Evolutionary conservation across 2,888 invertebrate species (phyloP), one percentile per base, ranked within the genome.

Genomic region (Sarcophaga carnaria): DNA sequence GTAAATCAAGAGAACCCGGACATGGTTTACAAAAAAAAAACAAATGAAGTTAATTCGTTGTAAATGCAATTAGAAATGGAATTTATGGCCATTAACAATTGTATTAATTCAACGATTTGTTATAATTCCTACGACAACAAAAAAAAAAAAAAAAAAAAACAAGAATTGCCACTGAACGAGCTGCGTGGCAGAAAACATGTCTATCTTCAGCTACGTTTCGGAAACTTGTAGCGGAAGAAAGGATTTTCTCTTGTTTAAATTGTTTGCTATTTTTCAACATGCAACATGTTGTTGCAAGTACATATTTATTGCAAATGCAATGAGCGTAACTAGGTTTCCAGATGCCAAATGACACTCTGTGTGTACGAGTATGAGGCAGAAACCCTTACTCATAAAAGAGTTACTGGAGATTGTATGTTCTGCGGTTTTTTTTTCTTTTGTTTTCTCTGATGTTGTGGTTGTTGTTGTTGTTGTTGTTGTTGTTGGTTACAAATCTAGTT

Each of bases 201-300:
- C 37, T 37, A 10, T 37, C 37, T 37, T 37, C 37, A 37, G 37
- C 37, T 37, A 8, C 8, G 37, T 37, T 37, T 37, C 8, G 8
- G 8, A 37, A 37, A 37, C 37, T 37, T 37, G 37, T 10, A 37
- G 10, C 37, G 37, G 8, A 37, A 37, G 37, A 8, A 37, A 37
- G 37, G 37, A 8, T 37, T 37, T 37, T 37, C 8, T 10, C 10
- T 54, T 54, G 12, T 4, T 12, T 12, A 54, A 54, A 54, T 14
- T 54, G 12, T 54, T 54, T 14, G 17, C 54, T 17, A 54, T 54
- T 54, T 14, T 37, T 54, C 14, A 14, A 54, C 54, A 54, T 54
- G 49, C 54, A 71, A 71, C 22, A 59, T 66, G 66, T 59, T 1
- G 69, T 45, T 49, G 70, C 66, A 66, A 14, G 14, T 14, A 20